Percentiles rank a stretch among this genome's conserved stretches.
phyloP scores from a whole-genome alignment of 2,797 vertebrate genomes.

The Galago senegalensis region DNA sequence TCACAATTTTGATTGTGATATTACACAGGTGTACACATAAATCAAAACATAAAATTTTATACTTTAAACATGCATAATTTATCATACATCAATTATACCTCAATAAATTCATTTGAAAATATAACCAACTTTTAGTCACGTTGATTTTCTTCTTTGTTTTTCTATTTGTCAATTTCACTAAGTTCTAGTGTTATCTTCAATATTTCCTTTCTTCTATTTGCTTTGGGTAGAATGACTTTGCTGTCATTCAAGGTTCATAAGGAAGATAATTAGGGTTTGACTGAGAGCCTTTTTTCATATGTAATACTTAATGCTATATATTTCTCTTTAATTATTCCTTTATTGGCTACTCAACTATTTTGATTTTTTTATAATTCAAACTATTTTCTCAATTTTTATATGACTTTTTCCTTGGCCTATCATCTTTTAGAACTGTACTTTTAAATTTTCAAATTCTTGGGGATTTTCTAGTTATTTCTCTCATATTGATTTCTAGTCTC shows the following conservation, averaged over 20 bases:
- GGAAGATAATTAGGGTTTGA: not conserved
- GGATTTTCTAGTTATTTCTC: not conserved
- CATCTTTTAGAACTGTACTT: not conserved
- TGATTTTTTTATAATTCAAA: not conserved
- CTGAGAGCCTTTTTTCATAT: not conserved
- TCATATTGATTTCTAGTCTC: not conserved
- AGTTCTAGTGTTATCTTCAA: not conserved
- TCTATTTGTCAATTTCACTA: not conserved
- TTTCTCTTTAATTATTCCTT: not conserved
- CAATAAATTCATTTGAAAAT: not conserved
- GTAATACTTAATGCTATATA: not conserved
- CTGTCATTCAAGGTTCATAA: not conserved
- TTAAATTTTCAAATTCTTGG: not conserved
- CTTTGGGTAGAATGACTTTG: not conserved
- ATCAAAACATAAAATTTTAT: not conserved
- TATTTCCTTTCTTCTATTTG: not conserved
- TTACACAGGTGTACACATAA: not conserved
- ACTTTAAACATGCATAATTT: not conserved
- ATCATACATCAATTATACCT: not conserved
- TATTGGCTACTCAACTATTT: not conserved
- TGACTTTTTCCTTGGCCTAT: not conserved
- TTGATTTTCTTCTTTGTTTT: not conserved
- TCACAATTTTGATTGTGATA: not conserved
- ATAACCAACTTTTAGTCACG: not conserved
- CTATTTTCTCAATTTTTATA: not conserved